phyloP scores from a whole-genome alignment of 2,113 vertebrate species.

The human (Homo sapiens) region GRCh38 chr1:87885001-87885500 shows the following conservation, averaged over 20 bases:
- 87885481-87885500: slow-evolving; percentile 78
- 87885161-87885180: slow-evolving; percentile 80
- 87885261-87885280: slow-evolving; percentile 87
- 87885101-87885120: slow-evolving; percentile 86
- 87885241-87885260: slow-evolving; percentile 86
- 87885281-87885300: slow-evolving; percentile 85
- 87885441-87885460: slow-evolving; percentile 78
- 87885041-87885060: slow-evolving; percentile 77
- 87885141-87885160: slow-evolving; percentile 78
- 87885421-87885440: slow-evolving; percentile 80
- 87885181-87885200: slow-evolving; percentile 82
- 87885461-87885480: slow-evolving; percentile 80
- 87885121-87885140: slow-evolving; percentile 83
- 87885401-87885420: slow-evolving; percentile 81
- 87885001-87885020: slow-evolving; percentile 75
- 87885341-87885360: slow-evolving; percentile 85
- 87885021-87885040: slow-evolving; percentile 75
- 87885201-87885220: slow-evolving; percentile 80
- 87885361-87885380: slow-evolving; percentile 86
- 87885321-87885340: slow-evolving; percentile 87
- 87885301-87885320: slow-evolving; percentile 92
- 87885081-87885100: slow-evolving; percentile 82
- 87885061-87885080: slow-evolving; percentile 81
- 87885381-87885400: slow-evolving; percentile 86
- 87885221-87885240: slow-evolving; percentile 83